Base-by-base conservation (phyloP, 2,113 vertebrate genomes). In the Prochilodus magdalenae region DNA sequence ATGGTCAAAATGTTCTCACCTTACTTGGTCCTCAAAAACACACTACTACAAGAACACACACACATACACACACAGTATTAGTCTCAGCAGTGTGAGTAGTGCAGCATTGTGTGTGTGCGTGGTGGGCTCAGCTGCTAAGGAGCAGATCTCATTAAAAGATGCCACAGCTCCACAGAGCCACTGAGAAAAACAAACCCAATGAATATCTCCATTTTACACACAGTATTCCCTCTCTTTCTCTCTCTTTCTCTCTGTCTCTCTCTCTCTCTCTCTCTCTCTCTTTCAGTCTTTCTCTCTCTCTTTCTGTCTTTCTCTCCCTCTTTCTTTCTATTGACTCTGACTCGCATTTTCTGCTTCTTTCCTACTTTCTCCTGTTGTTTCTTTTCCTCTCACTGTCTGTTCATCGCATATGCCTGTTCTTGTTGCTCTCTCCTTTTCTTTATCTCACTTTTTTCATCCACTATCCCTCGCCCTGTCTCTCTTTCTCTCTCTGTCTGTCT, bases 201-300 rank as follows among this genome's bases (percentile, higher is more conserved):
- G 71, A 75, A 81, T 49, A 51, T 70, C 69, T 33, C 44, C 57
- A 81, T 75, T 72, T 77, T 40, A 73, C 47, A 76, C 44, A 76
- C 73, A 33, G 44, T 72, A 71, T 66, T 73, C 66, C 44, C 18
- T 1, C 33, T 69, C 66, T 70, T 79, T 76, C 18, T 53, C 70
- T 81, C 83, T 87, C 86, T 86, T 86, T 79, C 86, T 85, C 55
- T 80, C 82, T 87, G 80, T 69, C 83, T 73, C 77, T 73, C 84
- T 78, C 88, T 83, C 81, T 86, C 65, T 81, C 78, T 85, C 73
- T 30, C 51, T 55, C 20, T 55, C 53, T 8, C 22, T 22, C 15
- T 18, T 18, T 30, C 51, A 18, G 5, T 15, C 49, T 16, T 13
- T 51, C 49, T 11, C 14, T 51, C 14, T 51, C 49, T 51, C 49